Conservation (phyloP, 2,113 vertebrate species). For the Panthera tigris region DNA sequence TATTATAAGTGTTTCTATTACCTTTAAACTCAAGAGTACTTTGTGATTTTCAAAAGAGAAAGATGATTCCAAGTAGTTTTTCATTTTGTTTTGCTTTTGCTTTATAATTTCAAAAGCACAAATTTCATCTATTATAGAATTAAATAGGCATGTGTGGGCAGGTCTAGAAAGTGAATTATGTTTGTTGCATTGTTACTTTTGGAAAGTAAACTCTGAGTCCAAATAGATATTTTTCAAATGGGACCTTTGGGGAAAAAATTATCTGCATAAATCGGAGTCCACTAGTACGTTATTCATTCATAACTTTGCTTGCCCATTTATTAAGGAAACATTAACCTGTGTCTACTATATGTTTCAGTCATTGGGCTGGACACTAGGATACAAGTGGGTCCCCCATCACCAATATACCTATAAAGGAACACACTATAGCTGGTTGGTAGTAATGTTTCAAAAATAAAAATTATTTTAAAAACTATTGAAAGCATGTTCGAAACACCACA, state of each 20-base stretch:
- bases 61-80: not conserved
- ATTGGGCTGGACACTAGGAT: not conserved
- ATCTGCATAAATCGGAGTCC: not conserved
- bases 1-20: not conserved
- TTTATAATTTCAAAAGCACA: conserved; percentile 26
- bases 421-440: not conserved
- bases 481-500: not conserved
- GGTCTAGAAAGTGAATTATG: not conserved
- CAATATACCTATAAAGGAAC: not conserved
- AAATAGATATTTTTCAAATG: conserved; percentile 34
- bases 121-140: not conserved
- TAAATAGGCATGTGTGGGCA: not conserved
- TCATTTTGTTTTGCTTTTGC: conserved; percentile 30
- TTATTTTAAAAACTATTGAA: not conserved
- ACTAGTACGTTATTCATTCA: not conserved
- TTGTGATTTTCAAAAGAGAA: conserved; percentile 42
- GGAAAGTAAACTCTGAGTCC: conserved; percentile 21
- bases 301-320: not conserved
- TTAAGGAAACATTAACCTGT: not conserved
- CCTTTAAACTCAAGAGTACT: conserved; percentile 1
- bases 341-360: not conserved
- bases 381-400: not conserved
- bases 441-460: not conserved
- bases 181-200: not conserved
- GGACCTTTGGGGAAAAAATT: not conserved